Percentiles rank a stretch among this genome's conserved stretches.
These are phyloP conservation scores for Microtus pennsylvanicus DNA, from an alignment of 2,113 vertebrate species.

Conservation along the genomic window DNA sequence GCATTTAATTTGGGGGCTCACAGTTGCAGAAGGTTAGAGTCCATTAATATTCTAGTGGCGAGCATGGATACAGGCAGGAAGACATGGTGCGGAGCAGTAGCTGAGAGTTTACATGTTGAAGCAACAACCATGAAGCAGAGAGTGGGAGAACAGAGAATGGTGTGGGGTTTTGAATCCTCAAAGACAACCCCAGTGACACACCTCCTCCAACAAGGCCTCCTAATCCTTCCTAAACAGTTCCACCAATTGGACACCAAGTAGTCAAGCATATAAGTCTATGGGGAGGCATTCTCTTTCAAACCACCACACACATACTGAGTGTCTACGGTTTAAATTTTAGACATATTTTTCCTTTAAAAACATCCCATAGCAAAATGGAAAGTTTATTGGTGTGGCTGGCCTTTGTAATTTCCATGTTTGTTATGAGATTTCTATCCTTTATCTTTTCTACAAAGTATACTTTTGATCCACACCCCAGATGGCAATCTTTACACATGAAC, in stretches of 20 bases:
- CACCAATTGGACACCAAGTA: not conserved
- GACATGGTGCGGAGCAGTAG: not conserved
- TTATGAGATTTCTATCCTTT: not conserved
- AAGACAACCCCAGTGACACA: not conserved
- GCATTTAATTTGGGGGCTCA: not conserved
- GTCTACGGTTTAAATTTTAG: not conserved
- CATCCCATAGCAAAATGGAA: conserved; percentile 24
- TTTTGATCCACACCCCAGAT: not conserved
- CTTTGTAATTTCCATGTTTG: conserved; percentile 15
- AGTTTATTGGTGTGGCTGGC: not conserved
- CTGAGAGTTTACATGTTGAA: not conserved
- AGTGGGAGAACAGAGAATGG: no score
- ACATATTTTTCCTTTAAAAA: not conserved
- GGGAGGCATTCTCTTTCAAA: not conserved
- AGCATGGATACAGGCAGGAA: not conserved
- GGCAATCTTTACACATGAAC: conserved; percentile 19
- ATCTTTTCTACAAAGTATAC: conserved; percentile 33
- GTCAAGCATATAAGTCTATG: not conserved
- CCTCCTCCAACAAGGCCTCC: not conserved
- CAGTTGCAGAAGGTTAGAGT: not conserved
- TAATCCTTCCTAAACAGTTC: not conserved
- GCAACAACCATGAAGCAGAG: not conserved
- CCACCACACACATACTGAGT: not conserved
- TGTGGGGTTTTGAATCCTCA: not conserved
- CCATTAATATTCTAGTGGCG: not conserved